These are phyloP conservation scores for Antechinus flavipes DNA, from an alignment of 2,113 vertebrate genomes.

Conservation along the genomic window DNA sequence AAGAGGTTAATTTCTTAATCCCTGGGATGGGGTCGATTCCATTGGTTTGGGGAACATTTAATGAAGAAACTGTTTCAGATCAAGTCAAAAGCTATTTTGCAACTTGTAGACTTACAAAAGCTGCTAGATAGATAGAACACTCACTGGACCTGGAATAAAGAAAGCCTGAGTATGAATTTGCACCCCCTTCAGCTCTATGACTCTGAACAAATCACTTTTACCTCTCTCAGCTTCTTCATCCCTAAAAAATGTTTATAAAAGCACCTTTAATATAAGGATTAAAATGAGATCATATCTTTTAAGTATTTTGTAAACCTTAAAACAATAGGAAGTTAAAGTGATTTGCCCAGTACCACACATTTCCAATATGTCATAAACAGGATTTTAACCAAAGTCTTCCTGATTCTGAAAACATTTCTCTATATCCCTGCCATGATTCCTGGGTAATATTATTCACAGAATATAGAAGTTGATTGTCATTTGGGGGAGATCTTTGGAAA, in stretches of 20 bases:
- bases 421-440: neutral
- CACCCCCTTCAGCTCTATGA: neutral
- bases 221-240: neutral
- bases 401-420: neutral
- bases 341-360: neutral
- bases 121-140: neutral
- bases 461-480: conserved; percentile 62
- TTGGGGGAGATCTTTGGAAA: conserved; percentile 65
- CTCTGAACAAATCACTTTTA: neutral
- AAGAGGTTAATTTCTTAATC: neutral
- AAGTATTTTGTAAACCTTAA: neutral
- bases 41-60: neutral
- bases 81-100: neutral
- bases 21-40: neutral
- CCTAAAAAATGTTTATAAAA: neutral
- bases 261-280: neutral
- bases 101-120: neutral
- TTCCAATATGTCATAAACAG: neutral
- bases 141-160: neutral
- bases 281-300: neutral
- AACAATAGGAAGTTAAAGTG: neutral
- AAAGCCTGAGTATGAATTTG: neutral
- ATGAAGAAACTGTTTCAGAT: neutral
- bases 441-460: conserved; percentile 64
- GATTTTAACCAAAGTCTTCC: neutral